A percentile compares a stretch with the other conserved stretches of the same genome.
These are phyloP conservation scores for Cheilosia urbana DNA, from an alignment of 2,888 invertebrate species.

Conservation along the genomic window DNA sequence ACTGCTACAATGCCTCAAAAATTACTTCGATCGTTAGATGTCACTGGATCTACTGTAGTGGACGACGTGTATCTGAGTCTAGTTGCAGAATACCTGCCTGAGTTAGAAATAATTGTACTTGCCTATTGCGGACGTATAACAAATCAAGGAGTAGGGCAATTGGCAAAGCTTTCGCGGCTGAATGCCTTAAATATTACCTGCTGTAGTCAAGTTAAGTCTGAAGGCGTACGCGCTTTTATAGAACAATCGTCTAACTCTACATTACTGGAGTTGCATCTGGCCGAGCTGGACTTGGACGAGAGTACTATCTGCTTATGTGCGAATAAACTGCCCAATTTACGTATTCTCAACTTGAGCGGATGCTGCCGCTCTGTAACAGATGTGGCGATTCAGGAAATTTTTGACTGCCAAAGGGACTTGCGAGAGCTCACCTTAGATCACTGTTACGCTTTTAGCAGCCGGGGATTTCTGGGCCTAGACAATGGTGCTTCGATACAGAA, in stretches of 20 bases:
- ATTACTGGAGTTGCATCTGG: conserved; percentile 78
- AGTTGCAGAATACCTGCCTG: conserved; percentile 3
- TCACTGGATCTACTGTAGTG: conserved; percentile 39
- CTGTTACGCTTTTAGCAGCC: conserved; percentile 78
- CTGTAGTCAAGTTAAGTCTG: conserved; percentile 77
- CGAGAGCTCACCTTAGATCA: conserved; percentile 78
- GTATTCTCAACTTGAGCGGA: conserved; percentile 78
- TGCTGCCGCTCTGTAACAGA: conserved; percentile 79
- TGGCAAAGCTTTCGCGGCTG: conserved; percentile 62
- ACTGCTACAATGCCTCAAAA: conserved; percentile 11
- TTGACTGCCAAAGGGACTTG: conserved; percentile 76
- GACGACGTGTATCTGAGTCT: conserved; percentile 23
- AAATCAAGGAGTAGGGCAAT: conserved; percentile 25
- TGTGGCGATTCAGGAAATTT: conserved; percentile 77
- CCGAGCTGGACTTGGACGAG: conserved; percentile 78
- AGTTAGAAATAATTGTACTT: conserved; percentile 22
- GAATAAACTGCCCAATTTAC: conserved; percentile 78
- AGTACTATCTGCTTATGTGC: conserved; percentile 76
- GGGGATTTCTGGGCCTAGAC: conserved; percentile 74
- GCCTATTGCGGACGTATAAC: conserved; percentile 55
- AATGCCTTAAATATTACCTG: conserved; percentile 77
- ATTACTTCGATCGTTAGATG: conserved; percentile 22
- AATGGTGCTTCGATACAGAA: conserved; percentile 76
- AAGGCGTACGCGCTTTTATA: conserved; percentile 77
- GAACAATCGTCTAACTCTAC: conserved; percentile 69